phyloP scores from a whole-genome alignment of 2,888 invertebrate genomes.

The Tinea pellionella region DNA sequence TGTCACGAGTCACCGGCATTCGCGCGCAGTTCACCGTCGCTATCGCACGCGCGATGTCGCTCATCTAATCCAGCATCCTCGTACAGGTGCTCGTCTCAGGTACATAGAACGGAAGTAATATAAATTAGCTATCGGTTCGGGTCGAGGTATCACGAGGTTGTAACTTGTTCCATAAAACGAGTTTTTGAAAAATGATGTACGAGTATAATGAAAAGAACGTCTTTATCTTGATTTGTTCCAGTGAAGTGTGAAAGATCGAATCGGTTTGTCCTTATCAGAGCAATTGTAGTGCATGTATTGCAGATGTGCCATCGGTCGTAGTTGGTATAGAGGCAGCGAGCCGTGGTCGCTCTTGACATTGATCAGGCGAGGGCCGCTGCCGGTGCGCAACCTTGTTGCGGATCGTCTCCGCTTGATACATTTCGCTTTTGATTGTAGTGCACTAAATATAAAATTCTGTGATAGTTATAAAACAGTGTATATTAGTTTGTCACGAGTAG shows the following conservation, averaged over 20 bases:
- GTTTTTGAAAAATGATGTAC: not conserved
- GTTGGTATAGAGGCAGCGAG: not conserved
- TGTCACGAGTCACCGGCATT: slow-evolving; percentile 37
- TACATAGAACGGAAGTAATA: not conserved
- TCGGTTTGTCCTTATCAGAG: slow-evolving; percentile 3
- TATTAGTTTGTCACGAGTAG: not conserved
- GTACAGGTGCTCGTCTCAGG: slow-evolving; percentile 7
- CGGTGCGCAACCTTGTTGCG: slow-evolving; percentile 4
- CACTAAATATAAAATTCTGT: not conserved
- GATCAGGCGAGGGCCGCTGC: slow-evolving; percentile 6
- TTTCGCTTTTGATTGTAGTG: slow-evolving; percentile 7
- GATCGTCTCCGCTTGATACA: slow-evolving; percentile 9
- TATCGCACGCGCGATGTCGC: slow-evolving; percentile 40
- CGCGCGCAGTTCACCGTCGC: slow-evolving; percentile 53
- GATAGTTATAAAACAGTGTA: not conserved
- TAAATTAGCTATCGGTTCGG: not conserved
- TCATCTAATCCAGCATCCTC: slow-evolving; percentile 1
- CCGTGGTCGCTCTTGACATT: slow-evolving; percentile 11
- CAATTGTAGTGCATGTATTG: not conserved
- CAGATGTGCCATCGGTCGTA: not conserved
- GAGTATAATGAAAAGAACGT: not conserved
- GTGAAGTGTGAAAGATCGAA: slow-evolving; percentile 10
- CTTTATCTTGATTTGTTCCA: slow-evolving; percentile 1
- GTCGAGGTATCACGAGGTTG: not conserved
- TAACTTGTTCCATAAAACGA: not conserved